phyloP scores from a whole-genome alignment of 2,113 vertebrate genomes.

The Tenebrosternarchus preto region DNA sequence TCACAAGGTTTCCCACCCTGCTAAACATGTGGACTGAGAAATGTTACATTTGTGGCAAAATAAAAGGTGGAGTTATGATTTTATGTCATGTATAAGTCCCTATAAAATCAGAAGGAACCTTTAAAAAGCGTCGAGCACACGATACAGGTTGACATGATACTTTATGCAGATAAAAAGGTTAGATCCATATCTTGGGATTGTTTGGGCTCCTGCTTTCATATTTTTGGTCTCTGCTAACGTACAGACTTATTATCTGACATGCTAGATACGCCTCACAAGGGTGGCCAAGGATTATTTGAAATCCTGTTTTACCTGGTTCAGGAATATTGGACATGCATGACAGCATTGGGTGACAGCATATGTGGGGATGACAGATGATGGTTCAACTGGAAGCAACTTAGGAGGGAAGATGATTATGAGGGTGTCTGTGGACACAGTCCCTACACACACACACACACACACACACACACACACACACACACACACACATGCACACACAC shows the following conservation, averaged over 20 bases:
- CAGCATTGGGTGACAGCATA: constrained; percentile 73
- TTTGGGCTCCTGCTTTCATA: constrained; percentile 36
- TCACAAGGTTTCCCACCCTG: background rate
- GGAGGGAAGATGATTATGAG: constrained; percentile 69
- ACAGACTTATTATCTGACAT: constrained; percentile 67
- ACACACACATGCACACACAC: constrained; percentile 29
- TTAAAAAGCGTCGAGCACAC: constrained; percentile 13
- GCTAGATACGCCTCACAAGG: constrained; percentile 58
- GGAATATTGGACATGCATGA: constrained; percentile 73
- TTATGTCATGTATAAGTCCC: background rate
- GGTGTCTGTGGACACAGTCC: constrained; percentile 65
- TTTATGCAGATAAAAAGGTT: constrained; percentile 54
- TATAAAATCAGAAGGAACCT: constrained; percentile 13
- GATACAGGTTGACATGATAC: constrained; percentile 35
- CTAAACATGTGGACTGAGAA: background rate
- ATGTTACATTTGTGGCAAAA: background rate
- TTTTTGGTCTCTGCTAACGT: constrained; percentile 44
- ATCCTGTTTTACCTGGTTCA: constrained; percentile 64
- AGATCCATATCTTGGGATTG: constrained; percentile 38
- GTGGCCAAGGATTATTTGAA: constrained; percentile 66
- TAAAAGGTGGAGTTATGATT: background rate
- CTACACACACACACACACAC: background rate
- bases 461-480: constrained; percentile 15
- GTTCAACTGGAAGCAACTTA: constrained; percentile 62
- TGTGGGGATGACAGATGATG: constrained; percentile 80